Evolutionary conservation across 2,888 invertebrate genomes (phyloP), one percentile per base, ranked within the genome.

Genomic region (Phyto melanocephala): DNA sequence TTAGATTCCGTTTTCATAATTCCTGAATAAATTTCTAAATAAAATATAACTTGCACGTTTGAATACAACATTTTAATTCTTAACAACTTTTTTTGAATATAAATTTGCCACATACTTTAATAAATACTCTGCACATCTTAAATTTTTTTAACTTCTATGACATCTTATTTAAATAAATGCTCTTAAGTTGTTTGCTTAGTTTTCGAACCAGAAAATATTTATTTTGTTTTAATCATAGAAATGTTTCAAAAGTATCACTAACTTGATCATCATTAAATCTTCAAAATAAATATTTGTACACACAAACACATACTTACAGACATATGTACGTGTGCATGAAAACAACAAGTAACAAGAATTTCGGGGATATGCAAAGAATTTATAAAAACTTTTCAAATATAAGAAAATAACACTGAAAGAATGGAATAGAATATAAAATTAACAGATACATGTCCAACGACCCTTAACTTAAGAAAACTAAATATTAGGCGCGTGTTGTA

Each of bases 221-320:
- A 28, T 63, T 45, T 20, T 20, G 11, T 45, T 45, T 63, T 47
- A 63, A 63, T 33, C 45, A 45, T 45, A 63, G 45, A 63, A 63
- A 63, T 63, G 42, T 33, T 11, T 28, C 33, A 45, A 24, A 17
- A 45, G 45, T 33, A 63, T 63, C 17, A n/a, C 45, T 24, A 63
- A 33, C 28, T 45, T 45, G 28, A 63, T 47, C 63, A 63, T 33
- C 45, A 28, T 45, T 63, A 45, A 63, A 63, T 45, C 33, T 63
- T 63, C 5, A 11, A 45, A 42, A 24, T 2, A 42, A 45, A 47
- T 13, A 28, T 28, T 3, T 28, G 3, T 6, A 63, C 37, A 24
- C 24, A 28, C 5, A 24, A 52, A 2, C 1, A 42, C 42, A 52
- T 52, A 1, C n/a, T 6, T n/a, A 11, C 6, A 11, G 13, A 37